These are phyloP conservation scores for Salarias fasciatus DNA, from an alignment of 2,797 vertebrate genomes.

Conservation along the genomic window DNA sequence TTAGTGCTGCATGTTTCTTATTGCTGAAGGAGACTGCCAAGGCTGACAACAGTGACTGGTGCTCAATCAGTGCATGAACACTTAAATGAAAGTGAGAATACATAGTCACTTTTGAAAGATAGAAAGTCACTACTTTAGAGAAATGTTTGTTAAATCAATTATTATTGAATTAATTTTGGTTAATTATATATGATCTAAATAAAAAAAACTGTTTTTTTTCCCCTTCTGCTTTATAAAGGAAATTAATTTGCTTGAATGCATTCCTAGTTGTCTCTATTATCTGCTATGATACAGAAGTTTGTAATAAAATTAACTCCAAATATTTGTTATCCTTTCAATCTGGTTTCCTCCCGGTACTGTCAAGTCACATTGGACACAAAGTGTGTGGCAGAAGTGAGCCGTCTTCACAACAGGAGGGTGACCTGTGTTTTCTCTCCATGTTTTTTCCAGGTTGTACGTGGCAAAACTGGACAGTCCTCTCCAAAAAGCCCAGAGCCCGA, in stretches of 20 bases:
- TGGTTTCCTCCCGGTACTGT: conserved; percentile 30
- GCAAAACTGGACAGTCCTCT: conserved; percentile 92
- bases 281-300: neutral
- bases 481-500: conserved; percentile 91
- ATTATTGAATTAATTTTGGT: no score
- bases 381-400: no score
- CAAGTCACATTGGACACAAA: conserved; percentile 11
- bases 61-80: neutral
- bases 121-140: neutral
- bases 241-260: neutral
- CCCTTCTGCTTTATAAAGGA: neutral
- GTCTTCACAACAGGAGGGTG: no score
- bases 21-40: neutral
- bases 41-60: neutral
- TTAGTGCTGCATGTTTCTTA: conserved; percentile 2
- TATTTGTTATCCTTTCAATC: conserved; percentile 17
- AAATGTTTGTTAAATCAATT: no score
- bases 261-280: neutral
- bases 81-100: neutral
- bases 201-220: neutral
- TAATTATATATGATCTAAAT: conserved; percentile 13
- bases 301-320: conserved; percentile 21
- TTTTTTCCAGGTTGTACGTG: conserved; percentile 90
- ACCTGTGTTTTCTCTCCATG: neutral
- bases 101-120: neutral